These are phyloP conservation scores for Andrena cerasifolii DNA, from an alignment of 1,140 invertebrate genomes.

Conservation along the genomic window DNA sequence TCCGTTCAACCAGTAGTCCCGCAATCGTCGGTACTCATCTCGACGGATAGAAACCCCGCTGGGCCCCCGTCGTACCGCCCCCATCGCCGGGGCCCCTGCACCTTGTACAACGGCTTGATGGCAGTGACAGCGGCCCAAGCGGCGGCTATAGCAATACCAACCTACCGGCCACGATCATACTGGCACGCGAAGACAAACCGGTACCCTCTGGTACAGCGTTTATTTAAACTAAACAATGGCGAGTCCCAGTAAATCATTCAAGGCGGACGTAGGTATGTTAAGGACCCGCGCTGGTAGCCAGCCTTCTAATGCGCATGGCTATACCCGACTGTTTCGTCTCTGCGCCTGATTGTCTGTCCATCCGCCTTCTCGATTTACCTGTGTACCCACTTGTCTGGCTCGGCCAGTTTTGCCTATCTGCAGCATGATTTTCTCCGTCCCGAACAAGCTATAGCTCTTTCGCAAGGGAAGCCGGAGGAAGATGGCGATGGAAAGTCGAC, in stretches of 20 bases:
- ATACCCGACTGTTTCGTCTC: conserved; percentile 53
- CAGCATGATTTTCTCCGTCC: background rate
- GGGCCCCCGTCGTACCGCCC: conserved; percentile 64
- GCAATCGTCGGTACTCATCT: conserved; percentile 77
- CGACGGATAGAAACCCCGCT: conserved; percentile 71
- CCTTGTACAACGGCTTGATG: conserved; percentile 56
- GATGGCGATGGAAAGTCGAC: background rate
- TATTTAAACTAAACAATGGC: conserved; percentile 67
- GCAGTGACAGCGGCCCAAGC: conserved; percentile 59
- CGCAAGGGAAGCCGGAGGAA: background rate
- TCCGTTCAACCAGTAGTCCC: conserved; percentile 59
- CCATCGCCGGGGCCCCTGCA: conserved; percentile 48
- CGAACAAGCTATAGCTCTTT: background rate
- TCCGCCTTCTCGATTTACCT: conserved; percentile 25
- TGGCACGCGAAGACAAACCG: conserved; percentile 53
- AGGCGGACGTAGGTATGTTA: conserved; percentile 50
- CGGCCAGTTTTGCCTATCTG: background rate
- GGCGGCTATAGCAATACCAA: conserved; percentile 16
- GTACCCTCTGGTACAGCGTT: conserved; percentile 50
- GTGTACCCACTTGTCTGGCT: background rate
- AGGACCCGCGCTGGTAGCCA: conserved; percentile 38
- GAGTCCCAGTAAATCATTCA: conserved; percentile 71
- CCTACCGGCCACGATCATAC: conserved; percentile 25
- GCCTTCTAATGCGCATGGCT: conserved; percentile 65
- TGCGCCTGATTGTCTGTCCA: conserved; percentile 44